Conservation (phyloP, 2,888 invertebrate genomes). For the Agrotis clavis region DNA sequence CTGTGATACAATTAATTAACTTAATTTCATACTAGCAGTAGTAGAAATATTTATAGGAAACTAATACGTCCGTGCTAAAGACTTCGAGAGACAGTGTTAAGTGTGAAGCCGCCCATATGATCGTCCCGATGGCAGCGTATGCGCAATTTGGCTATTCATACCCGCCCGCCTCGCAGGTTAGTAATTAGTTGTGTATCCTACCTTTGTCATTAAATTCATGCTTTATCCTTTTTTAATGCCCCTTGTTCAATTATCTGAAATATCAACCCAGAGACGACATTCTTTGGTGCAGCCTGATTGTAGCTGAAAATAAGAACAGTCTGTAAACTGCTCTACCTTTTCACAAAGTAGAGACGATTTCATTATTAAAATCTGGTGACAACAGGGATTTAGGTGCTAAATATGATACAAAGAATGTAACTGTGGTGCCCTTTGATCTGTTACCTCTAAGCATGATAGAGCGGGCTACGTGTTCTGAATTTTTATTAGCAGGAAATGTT, state of each 20-base stretch:
- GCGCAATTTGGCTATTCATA: conserved; percentile 98
- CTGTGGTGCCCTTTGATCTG: not conserved
- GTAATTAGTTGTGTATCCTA: conserved; percentile 70
- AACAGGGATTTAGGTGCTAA: not conserved
- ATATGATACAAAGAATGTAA: conserved; percentile 8
- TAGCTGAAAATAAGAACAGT: not conserved
- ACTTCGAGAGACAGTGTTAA: conserved; percentile 90
- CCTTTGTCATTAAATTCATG: not conserved
- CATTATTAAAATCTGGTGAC: not conserved
- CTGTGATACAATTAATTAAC: conserved; percentile 87
- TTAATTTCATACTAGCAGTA: conserved; percentile 79
- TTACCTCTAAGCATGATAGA: not conserved
- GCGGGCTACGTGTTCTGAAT: not conserved
- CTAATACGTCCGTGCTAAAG: conserved; percentile 84
- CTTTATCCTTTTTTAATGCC: not conserved
- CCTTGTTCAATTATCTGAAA: conserved; percentile 27
- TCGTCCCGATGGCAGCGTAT: conserved; percentile 94
- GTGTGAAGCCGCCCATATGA: conserved; percentile 91
- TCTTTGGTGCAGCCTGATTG: conserved; percentile 13
- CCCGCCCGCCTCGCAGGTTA: conserved; percentile 98
- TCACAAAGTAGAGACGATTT: not conserved
- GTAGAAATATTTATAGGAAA: conserved; percentile 79
- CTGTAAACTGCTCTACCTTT: conserved; percentile 8
- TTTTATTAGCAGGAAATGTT: not conserved
- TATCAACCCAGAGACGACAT: not conserved